Conservation (phyloP, 2,888 invertebrate species). For the Acleris cristana region DNA sequence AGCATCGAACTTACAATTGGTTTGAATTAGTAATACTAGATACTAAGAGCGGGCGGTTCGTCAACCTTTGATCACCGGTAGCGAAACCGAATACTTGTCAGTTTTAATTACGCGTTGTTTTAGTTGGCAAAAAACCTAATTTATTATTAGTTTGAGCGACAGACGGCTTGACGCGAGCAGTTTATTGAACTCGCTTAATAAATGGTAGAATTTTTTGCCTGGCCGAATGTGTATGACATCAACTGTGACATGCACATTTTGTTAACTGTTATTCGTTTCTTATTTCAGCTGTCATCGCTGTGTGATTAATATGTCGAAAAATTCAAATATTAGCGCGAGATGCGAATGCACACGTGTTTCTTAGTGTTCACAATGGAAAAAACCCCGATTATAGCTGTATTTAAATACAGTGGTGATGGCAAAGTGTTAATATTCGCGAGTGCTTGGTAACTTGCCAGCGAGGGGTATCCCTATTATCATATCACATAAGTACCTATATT, state of each 20-base stretch:
- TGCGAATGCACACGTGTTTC: background rate
- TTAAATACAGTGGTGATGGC: background rate
- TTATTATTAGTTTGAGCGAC: slow-evolving; percentile 47
- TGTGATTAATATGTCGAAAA: background rate
- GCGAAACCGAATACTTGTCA: slow-evolving; percentile 50
- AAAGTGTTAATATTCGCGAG: background rate
- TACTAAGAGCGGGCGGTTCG: slow-evolving; percentile 43
- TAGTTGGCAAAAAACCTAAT: slow-evolving; percentile 50
- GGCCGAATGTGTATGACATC: slow-evolving; percentile 41
- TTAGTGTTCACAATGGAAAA: background rate
- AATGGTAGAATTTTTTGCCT: slow-evolving; percentile 40
- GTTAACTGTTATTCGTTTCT: slow-evolving; percentile 26
- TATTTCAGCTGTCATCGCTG: background rate
- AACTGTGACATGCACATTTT: slow-evolving; percentile 33
- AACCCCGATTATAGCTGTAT: background rate
- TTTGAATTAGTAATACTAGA: slow-evolving; percentile 45
- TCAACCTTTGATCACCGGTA: slow-evolving; percentile 50
- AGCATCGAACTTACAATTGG: slow-evolving; percentile 55
- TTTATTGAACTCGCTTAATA: slow-evolving; percentile 46
- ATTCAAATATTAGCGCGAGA: background rate
- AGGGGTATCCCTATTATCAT: background rate
- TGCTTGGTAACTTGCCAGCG: slow-evolving; percentile 28
- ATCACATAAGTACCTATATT: background rate
- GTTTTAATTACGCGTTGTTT: slow-evolving; percentile 53
- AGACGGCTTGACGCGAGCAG: slow-evolving; percentile 56